phyloP scores from a whole-genome alignment of 2,797 vertebrate species.

The Tarsius wallacei region DNA sequence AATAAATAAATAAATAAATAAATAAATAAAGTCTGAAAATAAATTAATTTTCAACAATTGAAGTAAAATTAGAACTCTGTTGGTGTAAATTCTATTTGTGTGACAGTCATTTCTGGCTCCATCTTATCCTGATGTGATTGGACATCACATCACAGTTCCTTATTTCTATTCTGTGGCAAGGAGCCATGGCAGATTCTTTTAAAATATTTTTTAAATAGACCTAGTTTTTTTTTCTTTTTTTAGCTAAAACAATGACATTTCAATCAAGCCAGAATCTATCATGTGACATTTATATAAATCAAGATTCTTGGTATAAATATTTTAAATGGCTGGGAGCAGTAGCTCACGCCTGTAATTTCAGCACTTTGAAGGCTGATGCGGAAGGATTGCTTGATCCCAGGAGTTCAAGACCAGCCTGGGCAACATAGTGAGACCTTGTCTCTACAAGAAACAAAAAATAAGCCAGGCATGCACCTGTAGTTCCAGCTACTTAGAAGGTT shows the following conservation, averaged over 20 bases:
- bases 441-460: not conserved
- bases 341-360: not conserved
- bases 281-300: not conserved
- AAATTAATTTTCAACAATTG: conserved; percentile 81
- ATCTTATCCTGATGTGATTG: conserved; percentile 9
- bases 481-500: not conserved
- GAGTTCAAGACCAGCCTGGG: not conserved
- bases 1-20: too few species aligned
- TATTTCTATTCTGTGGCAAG: conserved; percentile 62
- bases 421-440: not conserved
- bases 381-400: not conserved
- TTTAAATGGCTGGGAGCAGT: not conserved
- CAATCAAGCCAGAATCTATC: not conserved
- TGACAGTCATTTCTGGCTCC: conserved; percentile 36
- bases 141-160: conserved; percentile 21
- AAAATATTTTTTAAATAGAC: conserved; percentile 54
- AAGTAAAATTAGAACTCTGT: conserved; percentile 77
- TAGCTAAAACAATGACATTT: not conserved
- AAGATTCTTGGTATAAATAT: not conserved
- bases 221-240: not conserved
- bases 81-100: conserved; percentile 78
- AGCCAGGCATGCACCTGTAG: not conserved
- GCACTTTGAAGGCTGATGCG: not conserved
- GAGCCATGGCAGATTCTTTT: conserved; percentile 29
- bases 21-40: conserved; percentile 77